Conservation (phyloP, 2,888 invertebrate genomes). For the Agrotis puta region DNA sequence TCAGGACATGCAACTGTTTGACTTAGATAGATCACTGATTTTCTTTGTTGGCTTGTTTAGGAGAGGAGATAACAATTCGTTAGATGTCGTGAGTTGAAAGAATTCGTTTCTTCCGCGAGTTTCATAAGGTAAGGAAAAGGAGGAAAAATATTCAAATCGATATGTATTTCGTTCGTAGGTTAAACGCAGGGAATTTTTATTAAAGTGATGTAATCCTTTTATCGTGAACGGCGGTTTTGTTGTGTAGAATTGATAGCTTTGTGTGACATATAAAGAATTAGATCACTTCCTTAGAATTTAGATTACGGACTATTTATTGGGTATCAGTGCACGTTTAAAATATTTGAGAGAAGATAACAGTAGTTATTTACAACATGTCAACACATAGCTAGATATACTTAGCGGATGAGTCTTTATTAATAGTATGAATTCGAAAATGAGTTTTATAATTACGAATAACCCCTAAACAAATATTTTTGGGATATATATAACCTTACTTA, state of each 20-base stretch:
- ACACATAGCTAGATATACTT: background rate
- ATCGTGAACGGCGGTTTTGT: conserved; percentile 35
- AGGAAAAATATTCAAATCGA: conserved; percentile 47
- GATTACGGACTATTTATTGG: conserved; percentile 21
- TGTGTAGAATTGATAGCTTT: conserved; percentile 30
- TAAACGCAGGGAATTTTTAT: conserved; percentile 9
- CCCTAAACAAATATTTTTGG: too few species aligned
- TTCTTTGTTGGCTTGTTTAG: conserved; percentile 44
- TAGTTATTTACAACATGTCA: background rate
- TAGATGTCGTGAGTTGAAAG: conserved; percentile 53
- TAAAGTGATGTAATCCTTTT: conserved; percentile 43
- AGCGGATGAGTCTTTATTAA: too few species aligned
- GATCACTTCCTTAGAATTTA: conserved; percentile 71
- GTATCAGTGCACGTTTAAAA: background rate
- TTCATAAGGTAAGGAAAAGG: conserved; percentile 53
- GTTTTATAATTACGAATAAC: too few species aligned
- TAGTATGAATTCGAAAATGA: too few species aligned
- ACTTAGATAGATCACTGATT: conserved; percentile 39
- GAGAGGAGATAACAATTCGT: conserved; percentile 35
- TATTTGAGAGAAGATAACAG: background rate
- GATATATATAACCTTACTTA: too few species aligned
- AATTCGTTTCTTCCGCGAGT: conserved; percentile 46
- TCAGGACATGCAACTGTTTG: conserved; percentile 50
- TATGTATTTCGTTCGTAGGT: conserved; percentile 17
- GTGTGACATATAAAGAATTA: conserved; percentile 72